phyloP scores from a whole-genome alignment of 2,797 vertebrate genomes.

The Megalops cyprinoides region DNA sequence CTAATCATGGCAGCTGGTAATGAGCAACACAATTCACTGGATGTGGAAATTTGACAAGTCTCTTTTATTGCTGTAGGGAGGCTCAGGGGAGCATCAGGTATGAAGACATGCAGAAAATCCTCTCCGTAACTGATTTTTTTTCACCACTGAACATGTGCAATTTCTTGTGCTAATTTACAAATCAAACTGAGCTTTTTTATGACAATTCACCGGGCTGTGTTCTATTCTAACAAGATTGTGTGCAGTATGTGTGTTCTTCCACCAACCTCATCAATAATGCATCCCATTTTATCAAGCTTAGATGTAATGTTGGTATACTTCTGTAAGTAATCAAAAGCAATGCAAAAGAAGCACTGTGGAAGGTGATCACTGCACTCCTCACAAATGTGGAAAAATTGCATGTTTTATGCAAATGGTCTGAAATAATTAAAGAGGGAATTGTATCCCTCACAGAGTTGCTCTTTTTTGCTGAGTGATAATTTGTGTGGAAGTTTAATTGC shows the following conservation, averaged over 20 bases:
- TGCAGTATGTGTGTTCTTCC: background rate
- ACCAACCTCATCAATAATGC: background rate
- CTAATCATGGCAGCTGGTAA: no score
- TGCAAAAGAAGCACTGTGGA: background rate
- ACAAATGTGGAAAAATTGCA: background rate
- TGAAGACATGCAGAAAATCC: no score
- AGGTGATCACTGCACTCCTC: background rate
- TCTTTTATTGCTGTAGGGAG: no score
- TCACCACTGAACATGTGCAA: background rate
- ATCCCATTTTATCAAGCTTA: background rate
- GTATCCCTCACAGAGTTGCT: slow-evolving; percentile 3
- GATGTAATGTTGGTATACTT: background rate
- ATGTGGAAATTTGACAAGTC: no score
- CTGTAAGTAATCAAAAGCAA: slow-evolving; percentile 4
- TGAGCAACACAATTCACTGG: no score
- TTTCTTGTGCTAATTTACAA: background rate
- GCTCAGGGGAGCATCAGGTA: no score
- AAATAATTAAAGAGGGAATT: slow-evolving; percentile 27
- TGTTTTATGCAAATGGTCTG: slow-evolving; percentile 23
- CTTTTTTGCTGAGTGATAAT: slow-evolving; percentile 17
- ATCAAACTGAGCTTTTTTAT: background rate
- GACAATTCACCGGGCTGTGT: background rate
- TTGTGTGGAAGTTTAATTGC: slow-evolving; percentile 21
- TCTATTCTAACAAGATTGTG: background rate
- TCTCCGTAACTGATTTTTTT: background rate